Conservation (phyloP, 2,888 invertebrate genomes). For the Osedax fenrisi region DNA sequence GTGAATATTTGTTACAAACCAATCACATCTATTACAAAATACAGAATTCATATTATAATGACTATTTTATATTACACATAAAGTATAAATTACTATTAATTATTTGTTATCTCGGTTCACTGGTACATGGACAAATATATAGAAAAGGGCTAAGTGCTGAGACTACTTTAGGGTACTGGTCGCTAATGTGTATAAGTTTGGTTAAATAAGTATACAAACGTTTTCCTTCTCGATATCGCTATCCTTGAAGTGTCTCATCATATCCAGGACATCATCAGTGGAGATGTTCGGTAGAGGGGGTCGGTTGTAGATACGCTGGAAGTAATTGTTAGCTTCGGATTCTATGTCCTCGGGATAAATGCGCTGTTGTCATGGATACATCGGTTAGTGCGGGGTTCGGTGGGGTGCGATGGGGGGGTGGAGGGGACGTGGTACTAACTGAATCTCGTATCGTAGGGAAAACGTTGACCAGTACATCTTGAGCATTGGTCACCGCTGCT, state of each 20-base stretch:
- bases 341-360: constrained; percentile 83
- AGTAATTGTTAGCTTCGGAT: constrained; percentile 95
- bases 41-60: too few species aligned
- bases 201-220: constrained; percentile 46
- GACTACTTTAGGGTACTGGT: too few species aligned
- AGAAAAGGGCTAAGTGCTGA: too few species aligned
- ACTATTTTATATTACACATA: too few species aligned
- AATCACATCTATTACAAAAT: too few species aligned
- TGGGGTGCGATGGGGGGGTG: neutral
- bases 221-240: constrained; percentile 74
- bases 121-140: too few species aligned
- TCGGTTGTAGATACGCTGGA: constrained; percentile 86
- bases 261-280: constrained; percentile 77
- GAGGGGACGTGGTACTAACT: neutral
- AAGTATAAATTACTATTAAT: too few species aligned
- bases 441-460: neutral
- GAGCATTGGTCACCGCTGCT: neutral
- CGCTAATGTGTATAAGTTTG: too few species aligned
- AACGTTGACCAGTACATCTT: neutral
- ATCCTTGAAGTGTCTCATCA: constrained; percentile 86
- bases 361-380: too few species aligned
- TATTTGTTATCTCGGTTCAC: too few species aligned
- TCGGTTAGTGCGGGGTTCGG: constrained; percentile 51
- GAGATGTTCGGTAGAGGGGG: constrained; percentile 79
- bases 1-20: too few species aligned